Evolutionary conservation across 2,113 vertebrate species (phyloP).

Genomic region (Triplophysa dalaica): DNA sequence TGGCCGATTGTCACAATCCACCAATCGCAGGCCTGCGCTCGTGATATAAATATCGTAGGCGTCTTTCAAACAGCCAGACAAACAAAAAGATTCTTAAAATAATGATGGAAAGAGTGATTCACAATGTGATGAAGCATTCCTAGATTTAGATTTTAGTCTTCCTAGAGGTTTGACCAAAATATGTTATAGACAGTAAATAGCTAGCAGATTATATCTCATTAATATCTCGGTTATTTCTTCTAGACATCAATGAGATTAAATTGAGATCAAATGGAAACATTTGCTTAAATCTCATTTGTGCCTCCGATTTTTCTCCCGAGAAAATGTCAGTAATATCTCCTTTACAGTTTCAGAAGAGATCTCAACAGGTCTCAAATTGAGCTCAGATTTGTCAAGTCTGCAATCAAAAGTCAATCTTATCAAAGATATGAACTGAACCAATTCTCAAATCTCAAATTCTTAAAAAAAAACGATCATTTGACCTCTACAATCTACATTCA

Average conservation of each 20-base stretch:
- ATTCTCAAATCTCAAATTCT: no score
- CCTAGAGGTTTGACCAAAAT: no score
- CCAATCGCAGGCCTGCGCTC: constrained; percentile 1
- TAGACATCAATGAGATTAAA: background rate
- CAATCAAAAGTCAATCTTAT: no score
- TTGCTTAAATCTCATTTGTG: no score
- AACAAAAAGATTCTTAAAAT: constrained; percentile 17
- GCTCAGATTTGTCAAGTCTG: no score
- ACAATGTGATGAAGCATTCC: background rate
- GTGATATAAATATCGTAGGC: background rate
- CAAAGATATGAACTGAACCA: no score
- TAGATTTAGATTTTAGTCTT: background rate
- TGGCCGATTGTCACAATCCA: background rate
- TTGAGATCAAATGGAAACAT: background rate
- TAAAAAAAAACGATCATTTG: no score
- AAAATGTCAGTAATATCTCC: background rate
- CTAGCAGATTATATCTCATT: no score
- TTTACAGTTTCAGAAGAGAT: no score
- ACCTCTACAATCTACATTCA: no score
- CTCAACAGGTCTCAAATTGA: no score
- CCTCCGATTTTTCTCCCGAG: background rate
- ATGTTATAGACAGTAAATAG: background rate
- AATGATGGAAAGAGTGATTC: background rate
- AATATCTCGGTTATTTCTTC: background rate
- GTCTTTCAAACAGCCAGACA: constrained; percentile 4